Conservation (phyloP, 2,113 vertebrate genomes). For the Macquaria ambigua region DNA sequence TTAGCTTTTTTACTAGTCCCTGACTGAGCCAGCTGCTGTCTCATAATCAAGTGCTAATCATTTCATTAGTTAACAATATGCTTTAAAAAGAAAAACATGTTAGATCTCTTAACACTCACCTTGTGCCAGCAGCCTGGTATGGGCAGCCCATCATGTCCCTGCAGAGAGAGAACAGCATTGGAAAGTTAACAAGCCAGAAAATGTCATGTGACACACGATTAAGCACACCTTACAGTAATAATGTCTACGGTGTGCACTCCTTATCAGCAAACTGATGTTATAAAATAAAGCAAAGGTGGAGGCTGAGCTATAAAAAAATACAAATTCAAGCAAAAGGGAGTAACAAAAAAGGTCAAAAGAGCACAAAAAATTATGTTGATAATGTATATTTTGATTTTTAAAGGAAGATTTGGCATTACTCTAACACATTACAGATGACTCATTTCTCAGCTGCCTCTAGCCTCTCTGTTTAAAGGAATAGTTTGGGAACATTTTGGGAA, state of each 20-base stretch:
- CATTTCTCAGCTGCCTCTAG: no score
- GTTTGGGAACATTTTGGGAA: no score
- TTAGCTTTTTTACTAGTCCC: constrained; percentile 3
- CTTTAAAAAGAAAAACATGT: background rate
- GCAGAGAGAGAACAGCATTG: constrained; percentile 61
- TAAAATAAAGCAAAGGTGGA: no score
- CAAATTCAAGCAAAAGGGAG: no score
- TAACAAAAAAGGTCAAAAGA: no score
- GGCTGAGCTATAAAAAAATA: no score
- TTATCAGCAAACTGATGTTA: background rate
- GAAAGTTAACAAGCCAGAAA: constrained; percentile 1
- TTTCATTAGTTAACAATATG: constrained; percentile 20
- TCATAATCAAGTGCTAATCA: constrained; percentile 6
- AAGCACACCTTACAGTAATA: background rate
- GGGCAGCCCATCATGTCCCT: constrained; percentile 95
- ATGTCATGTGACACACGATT: background rate
- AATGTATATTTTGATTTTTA: no score
- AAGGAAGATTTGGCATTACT: no score
- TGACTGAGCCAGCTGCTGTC: background rate
- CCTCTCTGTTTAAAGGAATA: no score
- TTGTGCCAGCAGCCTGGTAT: constrained; percentile 98
- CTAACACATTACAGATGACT: no score
- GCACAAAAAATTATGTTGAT: no score
- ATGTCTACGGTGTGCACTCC: background rate
- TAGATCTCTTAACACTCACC: constrained; percentile 78